phyloP scores from a whole-genome alignment of 2,888 invertebrate species.

The Eupithecia pulchellata region DNA sequence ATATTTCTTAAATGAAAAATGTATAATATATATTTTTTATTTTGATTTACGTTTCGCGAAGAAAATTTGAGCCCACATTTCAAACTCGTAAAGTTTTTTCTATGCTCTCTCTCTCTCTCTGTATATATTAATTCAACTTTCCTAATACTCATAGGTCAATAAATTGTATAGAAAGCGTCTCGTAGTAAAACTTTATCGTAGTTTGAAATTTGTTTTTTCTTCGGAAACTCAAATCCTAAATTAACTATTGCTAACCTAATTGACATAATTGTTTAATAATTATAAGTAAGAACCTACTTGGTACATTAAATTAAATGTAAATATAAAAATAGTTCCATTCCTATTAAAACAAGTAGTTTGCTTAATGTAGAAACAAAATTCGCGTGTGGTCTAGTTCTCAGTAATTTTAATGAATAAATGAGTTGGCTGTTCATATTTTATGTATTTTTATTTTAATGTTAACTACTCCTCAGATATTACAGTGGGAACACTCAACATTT shows the following conservation, averaged over 20 bases:
- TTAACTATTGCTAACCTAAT: background rate
- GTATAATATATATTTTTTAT: constrained; percentile 20
- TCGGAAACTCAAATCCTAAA: constrained; percentile 25
- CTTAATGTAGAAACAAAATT: constrained; percentile 24
- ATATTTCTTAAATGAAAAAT: constrained; percentile 3
- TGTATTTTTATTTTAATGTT: constrained; percentile 24
- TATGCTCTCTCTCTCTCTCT: constrained; percentile 2
- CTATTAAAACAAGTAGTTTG: constrained; percentile 5
- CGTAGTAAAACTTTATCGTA: constrained; percentile 27
- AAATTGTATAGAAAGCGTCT: background rate
- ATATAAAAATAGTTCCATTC: constrained; percentile 7
- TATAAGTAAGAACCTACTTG: background rate
- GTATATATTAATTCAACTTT: constrained; percentile 10
- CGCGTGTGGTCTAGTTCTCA: constrained; percentile 31
- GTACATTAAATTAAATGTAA: constrained; percentile 20
- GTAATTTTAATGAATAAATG: constrained; percentile 54
- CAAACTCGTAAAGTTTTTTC: constrained; percentile 56
- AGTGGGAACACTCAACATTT: background rate
- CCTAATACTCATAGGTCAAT: constrained; percentile 3
- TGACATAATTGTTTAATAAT: background rate
- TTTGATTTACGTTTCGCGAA: constrained; percentile 61
- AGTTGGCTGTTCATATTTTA: constrained; percentile 53
- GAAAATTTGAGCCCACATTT: constrained; percentile 75
- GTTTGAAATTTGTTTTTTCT: constrained; percentile 47
- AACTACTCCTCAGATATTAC: constrained; percentile 3